Evolutionary conservation across 2,797 vertebrate species (phyloP).

Genomic region (Syngnathus rostellatus): DNA sequence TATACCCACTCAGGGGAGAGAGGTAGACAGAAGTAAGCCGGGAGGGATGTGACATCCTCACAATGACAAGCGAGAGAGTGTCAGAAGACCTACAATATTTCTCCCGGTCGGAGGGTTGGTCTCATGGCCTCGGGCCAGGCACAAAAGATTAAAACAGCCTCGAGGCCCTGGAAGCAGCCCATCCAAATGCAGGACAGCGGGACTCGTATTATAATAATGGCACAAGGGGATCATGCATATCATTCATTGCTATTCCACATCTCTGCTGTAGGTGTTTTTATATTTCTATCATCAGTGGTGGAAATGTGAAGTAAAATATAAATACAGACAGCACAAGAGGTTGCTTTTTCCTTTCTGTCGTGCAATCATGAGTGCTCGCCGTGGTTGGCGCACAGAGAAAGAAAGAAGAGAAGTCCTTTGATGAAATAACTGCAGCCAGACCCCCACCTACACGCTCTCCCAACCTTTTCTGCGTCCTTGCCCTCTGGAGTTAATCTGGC

Average conservation of each 20-base stretch:
- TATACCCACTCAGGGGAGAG: conserved; percentile 64
- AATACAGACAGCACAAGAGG: not conserved
- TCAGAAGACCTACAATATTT: conserved; percentile 63
- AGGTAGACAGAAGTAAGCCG: conserved; percentile 46
- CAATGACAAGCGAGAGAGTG: conserved; percentile 66
- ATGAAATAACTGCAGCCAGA: conserved; percentile 59
- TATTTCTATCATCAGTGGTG: conserved; percentile 6
- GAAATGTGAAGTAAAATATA: not conserved
- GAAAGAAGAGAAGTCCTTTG: conserved; percentile 47
- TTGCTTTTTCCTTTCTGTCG: conserved; percentile 39
- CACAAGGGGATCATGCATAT: conserved; percentile 48
- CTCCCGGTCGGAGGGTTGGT: conserved; percentile 47
- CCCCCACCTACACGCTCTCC: conserved; percentile 42
- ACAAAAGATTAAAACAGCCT: conserved; percentile 56
- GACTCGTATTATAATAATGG: conserved; percentile 60
- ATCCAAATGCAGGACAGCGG: conserved; percentile 40
- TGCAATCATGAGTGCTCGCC: conserved; percentile 49
- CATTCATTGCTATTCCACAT: conserved; percentile 59
- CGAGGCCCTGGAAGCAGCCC: conserved; percentile 44
- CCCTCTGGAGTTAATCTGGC: conserved; percentile 70
- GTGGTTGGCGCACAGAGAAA: conserved; percentile 43
- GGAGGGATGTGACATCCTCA: conserved; percentile 67
- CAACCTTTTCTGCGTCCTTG: conserved; percentile 47
- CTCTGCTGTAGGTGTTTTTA: conserved; percentile 9
- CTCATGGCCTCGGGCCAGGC: conserved; percentile 58